Evolutionary conservation across 2,113 vertebrate species (phyloP), one percentile per base, ranked within the genome.

Genomic region (Athene noctua): DNA sequence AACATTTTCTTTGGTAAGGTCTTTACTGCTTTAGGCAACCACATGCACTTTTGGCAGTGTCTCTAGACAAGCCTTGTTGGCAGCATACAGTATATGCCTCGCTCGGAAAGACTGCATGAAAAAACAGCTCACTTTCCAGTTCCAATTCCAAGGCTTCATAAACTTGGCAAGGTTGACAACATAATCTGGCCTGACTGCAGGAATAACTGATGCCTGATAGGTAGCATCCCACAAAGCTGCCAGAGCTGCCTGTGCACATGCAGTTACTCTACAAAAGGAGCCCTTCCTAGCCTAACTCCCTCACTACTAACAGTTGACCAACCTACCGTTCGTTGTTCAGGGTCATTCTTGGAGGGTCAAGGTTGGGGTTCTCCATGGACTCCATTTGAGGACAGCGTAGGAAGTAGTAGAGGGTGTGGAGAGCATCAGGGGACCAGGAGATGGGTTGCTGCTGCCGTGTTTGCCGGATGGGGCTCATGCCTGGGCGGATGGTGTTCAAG

Each of bases 331-430:
- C 99, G 8, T 99, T 99, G 98, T 98, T 99, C 68, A 99, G 98
- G 40, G 99, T 98, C 99, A 99, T 99, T 97, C 99, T 98, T 3
- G 99, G 99, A 23, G 99, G 99, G 96, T 99, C 99, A 57, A 99
- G 98, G 98, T 99, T 99, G 93, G 99, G 99, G 95, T 99, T 99
- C 98, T 99, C 99, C 99, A 99, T 99, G 94, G 99, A 99, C 95
- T 99, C 99, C 99, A 99, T 99, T 84, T 99, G 99, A 46, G 99
- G 99, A 81, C 99, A 99, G 80, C 99, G 99, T 44, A 99, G 98
- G 98, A 99, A 99, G 97, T 99, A 99, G 98, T 99, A 99, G 79
- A 99, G 99, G 13, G 99, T 99, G 98, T 99, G 99, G 58, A 99
- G 99, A 94, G 99, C 99, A 1, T 99, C 99, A 0, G 99, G 99